Evolutionary conservation across 2,797 vertebrate genomes (phyloP).

Genomic region (Bovichtus diacanthus): DNA sequence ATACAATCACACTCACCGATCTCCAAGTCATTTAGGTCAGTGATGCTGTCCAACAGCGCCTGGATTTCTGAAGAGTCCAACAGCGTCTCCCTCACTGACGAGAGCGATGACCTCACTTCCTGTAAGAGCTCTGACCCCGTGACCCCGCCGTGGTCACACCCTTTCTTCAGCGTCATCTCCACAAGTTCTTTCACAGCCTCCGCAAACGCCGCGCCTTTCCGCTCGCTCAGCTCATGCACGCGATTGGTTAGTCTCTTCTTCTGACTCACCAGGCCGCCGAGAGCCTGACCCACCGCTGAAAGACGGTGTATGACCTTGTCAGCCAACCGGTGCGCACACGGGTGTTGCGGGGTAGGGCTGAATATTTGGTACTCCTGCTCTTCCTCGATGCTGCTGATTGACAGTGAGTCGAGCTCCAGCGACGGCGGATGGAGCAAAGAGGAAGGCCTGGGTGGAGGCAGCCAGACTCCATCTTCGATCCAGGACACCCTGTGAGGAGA

Average conservation of each 20-base stretch:
- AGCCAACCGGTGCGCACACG: conserved; percentile 70
- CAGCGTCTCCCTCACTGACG: conserved; percentile 84
- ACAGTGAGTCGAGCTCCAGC: conserved; percentile 81
- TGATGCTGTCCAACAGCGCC: conserved; percentile 77
- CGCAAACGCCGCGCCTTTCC: conserved; percentile 77
- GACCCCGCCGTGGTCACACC: conserved; percentile 30
- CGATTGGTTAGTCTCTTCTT: conserved; percentile 85
- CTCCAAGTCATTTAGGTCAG: conserved; percentile 76
- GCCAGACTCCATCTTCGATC: conserved; percentile 86
- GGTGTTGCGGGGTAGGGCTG: conserved; percentile 43
- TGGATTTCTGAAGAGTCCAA: conserved; percentile 84
- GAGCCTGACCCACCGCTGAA: conserved; percentile 84
- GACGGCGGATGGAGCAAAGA: conserved; percentile 70
- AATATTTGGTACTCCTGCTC: conserved; percentile 69
- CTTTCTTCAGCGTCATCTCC: conserved; percentile 65
- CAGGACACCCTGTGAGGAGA: conserved; percentile 89
- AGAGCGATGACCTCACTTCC: conserved; percentile 87
- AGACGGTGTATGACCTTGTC: conserved; percentile 86
- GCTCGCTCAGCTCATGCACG: conserved; percentile 85
- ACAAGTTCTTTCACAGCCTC: conserved; percentile 77
- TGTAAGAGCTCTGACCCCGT: conserved; percentile 86
- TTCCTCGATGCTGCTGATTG: conserved; percentile 88
- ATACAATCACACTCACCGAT: no score
- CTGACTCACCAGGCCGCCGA: conserved; percentile 80
- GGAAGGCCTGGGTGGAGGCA: conserved; percentile 76